Evolutionary conservation across 2,888 invertebrate genomes (phyloP).

Genomic region (Melieria crassipennis): DNA sequence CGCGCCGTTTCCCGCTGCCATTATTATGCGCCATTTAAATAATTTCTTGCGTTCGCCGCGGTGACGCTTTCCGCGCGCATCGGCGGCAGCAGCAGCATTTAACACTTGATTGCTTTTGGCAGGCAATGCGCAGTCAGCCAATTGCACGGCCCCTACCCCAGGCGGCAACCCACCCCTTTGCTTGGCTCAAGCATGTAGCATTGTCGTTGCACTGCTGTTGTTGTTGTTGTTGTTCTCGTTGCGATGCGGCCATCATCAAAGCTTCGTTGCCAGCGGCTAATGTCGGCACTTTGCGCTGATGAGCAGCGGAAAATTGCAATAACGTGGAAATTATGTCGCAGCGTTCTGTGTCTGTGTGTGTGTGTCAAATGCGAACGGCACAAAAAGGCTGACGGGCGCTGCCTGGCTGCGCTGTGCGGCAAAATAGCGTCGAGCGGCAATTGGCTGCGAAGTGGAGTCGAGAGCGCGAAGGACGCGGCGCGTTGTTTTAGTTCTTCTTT

Average conservation of each 20-base stretch:
- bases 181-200: constrained; percentile 38
- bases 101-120: constrained; percentile 39
- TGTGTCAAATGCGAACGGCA: not conserved
- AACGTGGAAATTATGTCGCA: constrained; percentile 29
- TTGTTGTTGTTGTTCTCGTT: constrained; percentile 27
- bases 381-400: not conserved
- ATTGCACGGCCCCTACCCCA: not conserved
- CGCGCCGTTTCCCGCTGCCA: constrained; percentile 56
- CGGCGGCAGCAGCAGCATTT: constrained; percentile 26
- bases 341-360: not conserved
- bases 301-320: constrained; percentile 38
- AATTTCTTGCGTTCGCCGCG: constrained; percentile 51
- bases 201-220: constrained; percentile 2
- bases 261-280: constrained; percentile 64
- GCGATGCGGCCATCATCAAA: constrained; percentile 56
- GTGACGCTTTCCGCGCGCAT: constrained; percentile 1
- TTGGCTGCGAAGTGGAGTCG: not conserved
- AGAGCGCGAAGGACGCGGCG: too few relatives aligned
- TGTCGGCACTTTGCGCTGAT: constrained; percentile 62
- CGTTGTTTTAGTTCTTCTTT: constrained; percentile 7
- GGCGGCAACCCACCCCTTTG: constrained; percentile 19
- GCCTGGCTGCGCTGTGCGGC: constrained; percentile 3
- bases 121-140: constrained; percentile 2
- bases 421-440: constrained; percentile 24
- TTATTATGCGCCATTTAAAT: constrained; percentile 65